Conservation (phyloP, 2,888 invertebrate species). For the Limnephilus rhombicus region DNA sequence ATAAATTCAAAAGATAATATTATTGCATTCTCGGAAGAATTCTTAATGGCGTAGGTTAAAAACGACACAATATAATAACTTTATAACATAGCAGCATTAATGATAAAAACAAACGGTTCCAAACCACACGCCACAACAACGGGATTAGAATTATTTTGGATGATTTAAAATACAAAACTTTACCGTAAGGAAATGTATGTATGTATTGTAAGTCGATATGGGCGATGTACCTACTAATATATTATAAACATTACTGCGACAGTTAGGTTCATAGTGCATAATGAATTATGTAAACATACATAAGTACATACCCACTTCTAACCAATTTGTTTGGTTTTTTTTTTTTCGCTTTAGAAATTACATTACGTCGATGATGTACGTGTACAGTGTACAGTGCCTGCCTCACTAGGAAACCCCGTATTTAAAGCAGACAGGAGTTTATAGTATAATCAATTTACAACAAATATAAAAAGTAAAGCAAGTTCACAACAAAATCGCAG, state of each 20-base stretch:
- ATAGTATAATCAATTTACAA: no score
- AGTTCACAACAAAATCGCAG: no score
- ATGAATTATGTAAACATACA: neutral
- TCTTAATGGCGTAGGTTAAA: neutral
- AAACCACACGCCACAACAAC: slow-evolving; percentile 18
- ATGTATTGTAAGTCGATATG: neutral
- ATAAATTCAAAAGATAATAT: neutral
- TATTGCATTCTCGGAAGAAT: neutral
- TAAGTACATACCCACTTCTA: neutral
- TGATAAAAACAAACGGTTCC: slow-evolving; percentile 20
- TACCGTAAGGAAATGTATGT: slow-evolving; percentile 21
- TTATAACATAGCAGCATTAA: neutral
- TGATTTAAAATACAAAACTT: neutral
- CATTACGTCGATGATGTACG: no score
- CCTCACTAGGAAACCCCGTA: no score
- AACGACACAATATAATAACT: neutral
- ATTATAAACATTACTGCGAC: neutral
- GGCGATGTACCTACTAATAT: neutral
- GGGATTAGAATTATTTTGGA: slow-evolving; percentile 30
- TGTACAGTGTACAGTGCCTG: no score
- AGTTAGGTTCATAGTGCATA: neutral
- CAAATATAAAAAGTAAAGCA: no score
- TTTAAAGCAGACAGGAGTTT: no score
- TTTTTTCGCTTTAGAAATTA: no score
- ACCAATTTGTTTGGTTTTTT: neutral